Evolutionary conservation across 2,888 invertebrate species (phyloP).

Genomic region (Polyommatus iphigenia): DNA sequence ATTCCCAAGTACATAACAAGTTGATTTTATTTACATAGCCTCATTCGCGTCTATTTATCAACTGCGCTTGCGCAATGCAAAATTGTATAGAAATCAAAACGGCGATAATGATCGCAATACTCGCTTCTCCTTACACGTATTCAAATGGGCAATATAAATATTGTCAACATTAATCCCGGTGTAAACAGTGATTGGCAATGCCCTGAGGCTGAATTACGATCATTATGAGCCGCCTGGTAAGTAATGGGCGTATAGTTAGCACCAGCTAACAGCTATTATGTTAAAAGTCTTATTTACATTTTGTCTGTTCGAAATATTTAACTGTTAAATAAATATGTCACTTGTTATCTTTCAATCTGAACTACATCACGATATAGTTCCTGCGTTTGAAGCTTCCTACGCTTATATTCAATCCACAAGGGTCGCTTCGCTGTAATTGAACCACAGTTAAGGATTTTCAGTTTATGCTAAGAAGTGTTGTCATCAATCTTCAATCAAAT

Average conservation of each 20-base stretch:
- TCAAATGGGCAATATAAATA: constrained; percentile 16
- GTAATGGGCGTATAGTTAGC: constrained; percentile 17
- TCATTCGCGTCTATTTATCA: constrained; percentile 1
- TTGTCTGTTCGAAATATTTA: not conserved
- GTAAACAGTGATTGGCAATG: constrained; percentile 23
- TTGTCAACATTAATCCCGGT: constrained; percentile 26
- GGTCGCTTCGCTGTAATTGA: no score
- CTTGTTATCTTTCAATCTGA: not conserved
- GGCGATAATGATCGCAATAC: constrained; percentile 18
- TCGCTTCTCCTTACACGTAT: constrained; percentile 26
- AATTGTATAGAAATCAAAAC: constrained; percentile 15
- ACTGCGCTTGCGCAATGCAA: constrained; percentile 4
- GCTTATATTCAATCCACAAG: no score
- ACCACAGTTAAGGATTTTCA: no score
- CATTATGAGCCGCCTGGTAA: constrained; percentile 1
- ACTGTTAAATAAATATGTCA: not conserved
- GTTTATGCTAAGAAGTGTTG: no score
- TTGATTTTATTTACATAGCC: constrained; percentile 11
- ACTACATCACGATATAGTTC: not conserved
- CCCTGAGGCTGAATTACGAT: constrained; percentile 15
- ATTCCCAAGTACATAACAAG: not conserved
- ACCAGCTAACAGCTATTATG: not conserved
- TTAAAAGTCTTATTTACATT: constrained; percentile 4
- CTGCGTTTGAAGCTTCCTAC: no score
- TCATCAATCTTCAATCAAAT: no score